Evolutionary conservation across 2,888 invertebrate genomes (phyloP).

Genomic region (Tenthredo notha): DNA sequence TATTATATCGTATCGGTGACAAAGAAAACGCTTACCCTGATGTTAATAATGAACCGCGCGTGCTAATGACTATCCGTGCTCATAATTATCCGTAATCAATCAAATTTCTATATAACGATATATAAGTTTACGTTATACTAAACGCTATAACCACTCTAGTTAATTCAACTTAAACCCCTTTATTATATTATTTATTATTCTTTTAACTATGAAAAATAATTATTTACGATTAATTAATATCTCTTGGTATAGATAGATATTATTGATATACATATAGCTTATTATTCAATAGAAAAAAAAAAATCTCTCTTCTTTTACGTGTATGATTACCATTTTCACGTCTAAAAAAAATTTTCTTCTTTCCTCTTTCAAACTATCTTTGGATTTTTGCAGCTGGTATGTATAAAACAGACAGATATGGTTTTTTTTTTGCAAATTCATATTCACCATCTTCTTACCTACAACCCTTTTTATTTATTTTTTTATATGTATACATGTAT

Average conservation of each 20-base stretch:
- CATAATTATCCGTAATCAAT: constrained; percentile 26
- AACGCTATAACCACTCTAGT: not conserved
- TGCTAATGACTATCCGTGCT: constrained; percentile 3
- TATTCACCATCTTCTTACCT: no score
- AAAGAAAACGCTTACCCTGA: no score
- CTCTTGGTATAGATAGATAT: no score
- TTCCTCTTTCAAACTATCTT: not conserved
- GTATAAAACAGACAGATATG: not conserved
- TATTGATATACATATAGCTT: no score
- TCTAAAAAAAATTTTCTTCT: not conserved
- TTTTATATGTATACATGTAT: no score
- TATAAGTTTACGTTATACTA: not conserved
- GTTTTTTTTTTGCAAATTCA: no score
- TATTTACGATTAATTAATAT: no score
- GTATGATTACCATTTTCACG: no score
- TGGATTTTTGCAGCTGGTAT: constrained; percentile 33
- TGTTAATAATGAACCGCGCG: not conserved
- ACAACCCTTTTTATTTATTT: not conserved
- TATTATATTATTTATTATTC: not conserved
- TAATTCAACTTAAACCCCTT: not conserved
- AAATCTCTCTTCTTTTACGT: no score
- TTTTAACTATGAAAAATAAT: not conserved
- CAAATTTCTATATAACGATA: not conserved
- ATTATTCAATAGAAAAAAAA: not conserved
- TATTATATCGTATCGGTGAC: no score